phyloP scores from a whole-genome alignment of 2,888 invertebrate genomes.

The Microdon myrmicae region DNA sequence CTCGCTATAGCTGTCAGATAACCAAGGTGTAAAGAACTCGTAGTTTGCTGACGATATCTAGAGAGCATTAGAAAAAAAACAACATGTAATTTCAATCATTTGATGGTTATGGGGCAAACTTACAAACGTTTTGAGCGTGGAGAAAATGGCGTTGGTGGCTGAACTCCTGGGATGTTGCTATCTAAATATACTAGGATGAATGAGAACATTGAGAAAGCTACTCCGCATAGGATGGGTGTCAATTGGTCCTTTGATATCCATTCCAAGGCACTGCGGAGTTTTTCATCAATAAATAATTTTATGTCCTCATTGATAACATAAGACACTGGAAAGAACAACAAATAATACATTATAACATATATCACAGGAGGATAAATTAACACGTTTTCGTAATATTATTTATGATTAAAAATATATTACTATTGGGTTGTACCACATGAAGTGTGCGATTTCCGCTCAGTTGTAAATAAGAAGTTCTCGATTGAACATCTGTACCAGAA shows the following conservation, averaged over 20 bases:
- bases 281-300: conserved; percentile 54
- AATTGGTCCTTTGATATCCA: conserved; percentile 59
- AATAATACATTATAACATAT: too few species aligned
- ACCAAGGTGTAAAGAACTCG: conserved; percentile 65
- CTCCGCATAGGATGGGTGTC: conserved; percentile 66
- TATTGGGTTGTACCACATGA: too few species aligned
- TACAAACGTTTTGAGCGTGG: conserved; percentile 68
- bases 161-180: conserved; percentile 71
- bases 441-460: too few species aligned
- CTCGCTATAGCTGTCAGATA: conserved; percentile 68
- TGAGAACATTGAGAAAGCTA: conserved; percentile 69
- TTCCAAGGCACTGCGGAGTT: conserved; percentile 54
- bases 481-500: too few species aligned
- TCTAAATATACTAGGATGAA: conserved; percentile 73
- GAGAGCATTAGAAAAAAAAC: conserved; percentile 31
- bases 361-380: too few species aligned
- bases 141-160: conserved; percentile 72
- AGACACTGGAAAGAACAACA: conserved; percentile 59
- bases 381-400: too few species aligned
- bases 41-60: conserved; percentile 61
- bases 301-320: conserved; percentile 56
- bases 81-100: conserved; percentile 25
- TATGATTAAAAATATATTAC: too few species aligned
- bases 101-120: conserved; percentile 33
- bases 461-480: too few species aligned